Evolutionary conservation across 1,140 invertebrate species (phyloP), one percentile per base, ranked within the genome.

Genomic region (Neotoxoptera formosana): DNA sequence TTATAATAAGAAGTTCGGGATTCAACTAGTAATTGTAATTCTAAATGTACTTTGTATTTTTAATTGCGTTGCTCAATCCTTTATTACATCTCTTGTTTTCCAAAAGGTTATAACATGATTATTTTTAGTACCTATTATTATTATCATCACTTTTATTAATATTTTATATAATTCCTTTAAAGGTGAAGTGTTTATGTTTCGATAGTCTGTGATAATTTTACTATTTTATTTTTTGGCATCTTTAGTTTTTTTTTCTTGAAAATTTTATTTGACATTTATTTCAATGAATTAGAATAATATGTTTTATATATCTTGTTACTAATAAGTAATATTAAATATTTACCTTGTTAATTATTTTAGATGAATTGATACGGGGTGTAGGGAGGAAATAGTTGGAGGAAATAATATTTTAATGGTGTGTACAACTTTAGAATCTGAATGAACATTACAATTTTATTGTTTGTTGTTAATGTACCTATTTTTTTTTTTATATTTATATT

Each of bases 201-300:
- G 14, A 88, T 88, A 88, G 48, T 7, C 87, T 88, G 86, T 88
- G 87, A 88, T 88, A 88, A 48, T 51, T 88, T 88, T 51, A 3
- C 51, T 87, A 51, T 34, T 53, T 51, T 53, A 7, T 51, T 87
- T 87, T 87, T 48, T 87, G 7, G 21, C 17, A 36, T 36, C 20
- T 83, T 83, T 23, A 8, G 36, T 1, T n/a, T 48, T 48, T 48
- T n/a, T 87, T 87, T 45, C 23, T 47, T 36, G 0, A 20, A 30
- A 48, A 47, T 17, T 21, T 47, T 87, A 47, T 87, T 47, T 47
- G 7, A 36, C 25, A 47, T 86, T 25, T 11, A 87, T 87, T n/a
- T 87, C 2, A 47, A 47, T 87, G 81, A 21, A 83, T 83, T 23
- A 83, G 21, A 41, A 34, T 83, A 83, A 41, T 17, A 41, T 36